A percentile compares a stretch with the other conserved stretches of the same genome.
phyloP scores from a whole-genome alignment of 1,140 invertebrate species.

The Drosophila sulfurigaster region DNA sequence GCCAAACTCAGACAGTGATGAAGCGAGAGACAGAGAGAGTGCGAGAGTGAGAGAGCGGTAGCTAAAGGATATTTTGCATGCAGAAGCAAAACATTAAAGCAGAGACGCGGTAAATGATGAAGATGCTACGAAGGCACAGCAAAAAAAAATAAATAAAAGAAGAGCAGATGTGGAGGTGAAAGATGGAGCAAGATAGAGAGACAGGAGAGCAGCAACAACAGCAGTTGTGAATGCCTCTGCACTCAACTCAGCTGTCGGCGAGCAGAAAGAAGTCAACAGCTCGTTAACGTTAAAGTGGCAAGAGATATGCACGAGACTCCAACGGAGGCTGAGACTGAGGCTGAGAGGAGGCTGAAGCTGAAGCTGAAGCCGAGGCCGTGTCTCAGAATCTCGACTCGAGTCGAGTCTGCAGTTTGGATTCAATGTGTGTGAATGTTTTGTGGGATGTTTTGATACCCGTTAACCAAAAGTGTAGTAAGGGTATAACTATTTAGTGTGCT shows the following conservation, averaged over 20 bases:
- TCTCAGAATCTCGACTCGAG: constrained; percentile 6
- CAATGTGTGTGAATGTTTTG: neutral
- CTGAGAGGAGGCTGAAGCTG: neutral
- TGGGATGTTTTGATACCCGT: no score
- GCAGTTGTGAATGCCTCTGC: constrained; percentile 33
- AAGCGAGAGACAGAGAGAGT: neutral
- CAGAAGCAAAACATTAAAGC: constrained; percentile 24
- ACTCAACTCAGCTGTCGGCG: constrained; percentile 66
- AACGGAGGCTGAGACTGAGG: neutral
- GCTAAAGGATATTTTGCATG: constrained; percentile 40
- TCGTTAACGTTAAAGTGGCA: constrained; percentile 84
- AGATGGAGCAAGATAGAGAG: constrained; percentile 25
- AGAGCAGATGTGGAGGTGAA: constrained; percentile 3
- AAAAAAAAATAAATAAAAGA: neutral
- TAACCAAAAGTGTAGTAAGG: no score
- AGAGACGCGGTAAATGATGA: constrained; percentile 42
- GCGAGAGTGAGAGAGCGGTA: neutral
- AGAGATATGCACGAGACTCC: constrained; percentile 68
- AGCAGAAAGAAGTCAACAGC: constrained; percentile 83
- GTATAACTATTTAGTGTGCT: no score
- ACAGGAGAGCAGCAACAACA: neutral
- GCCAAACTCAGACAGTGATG: neutral
- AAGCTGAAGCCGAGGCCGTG: neutral
- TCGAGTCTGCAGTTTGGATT: neutral
- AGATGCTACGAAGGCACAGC: constrained; percentile 26